A percentile compares a stretch with the other conserved stretches of the same genome.
These are phyloP conservation scores for Darevskia mixta DNA, from an alignment of 2,797 vertebrate genomes.

Conservation along the genomic window DNA sequence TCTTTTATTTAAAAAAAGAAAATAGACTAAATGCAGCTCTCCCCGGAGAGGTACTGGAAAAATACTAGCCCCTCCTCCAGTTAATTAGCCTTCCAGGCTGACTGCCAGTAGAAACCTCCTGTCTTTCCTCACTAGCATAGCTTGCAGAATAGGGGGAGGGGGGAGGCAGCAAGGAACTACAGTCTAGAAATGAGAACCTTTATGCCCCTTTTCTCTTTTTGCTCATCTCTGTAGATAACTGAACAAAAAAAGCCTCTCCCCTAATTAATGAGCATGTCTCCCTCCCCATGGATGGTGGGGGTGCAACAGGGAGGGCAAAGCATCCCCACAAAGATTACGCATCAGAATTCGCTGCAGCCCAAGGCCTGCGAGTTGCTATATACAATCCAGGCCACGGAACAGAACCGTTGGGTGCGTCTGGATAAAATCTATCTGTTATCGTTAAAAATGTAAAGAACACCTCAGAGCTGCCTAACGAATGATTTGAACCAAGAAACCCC, in stretches of 20 bases:
- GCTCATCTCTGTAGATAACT: conserved; percentile 21
- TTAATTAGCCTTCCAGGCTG: conserved; percentile 42
- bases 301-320: background rate
- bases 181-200: conserved; percentile 15
- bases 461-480: conserved; percentile 23
- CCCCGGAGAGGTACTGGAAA: conserved; percentile 20
- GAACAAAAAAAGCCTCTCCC: background rate
- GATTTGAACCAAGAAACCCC: background rate
- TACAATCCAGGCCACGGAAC: conserved; percentile 4
- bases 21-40: conserved; percentile 4
- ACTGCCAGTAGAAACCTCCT: conserved; percentile 22
- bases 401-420: conserved; percentile 18
- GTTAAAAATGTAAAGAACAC: conserved; percentile 19
- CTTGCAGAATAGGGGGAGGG: background rate
- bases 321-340: background rate
- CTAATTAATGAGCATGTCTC: conserved; percentile 6
- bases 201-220: conserved; percentile 8
- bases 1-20: background rate
- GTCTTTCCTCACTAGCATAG: conserved; percentile 13
- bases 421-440: conserved; percentile 7
- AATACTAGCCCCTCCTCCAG: background rate
- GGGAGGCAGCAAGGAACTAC: background rate
- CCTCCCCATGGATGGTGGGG: background rate
- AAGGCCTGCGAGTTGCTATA: conserved; percentile 16
- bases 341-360: background rate